Evolutionary conservation across 2,797 vertebrate species (phyloP), one percentile per base, ranked within the genome.

Genomic region (Rhinatrema bivittatum): DNA sequence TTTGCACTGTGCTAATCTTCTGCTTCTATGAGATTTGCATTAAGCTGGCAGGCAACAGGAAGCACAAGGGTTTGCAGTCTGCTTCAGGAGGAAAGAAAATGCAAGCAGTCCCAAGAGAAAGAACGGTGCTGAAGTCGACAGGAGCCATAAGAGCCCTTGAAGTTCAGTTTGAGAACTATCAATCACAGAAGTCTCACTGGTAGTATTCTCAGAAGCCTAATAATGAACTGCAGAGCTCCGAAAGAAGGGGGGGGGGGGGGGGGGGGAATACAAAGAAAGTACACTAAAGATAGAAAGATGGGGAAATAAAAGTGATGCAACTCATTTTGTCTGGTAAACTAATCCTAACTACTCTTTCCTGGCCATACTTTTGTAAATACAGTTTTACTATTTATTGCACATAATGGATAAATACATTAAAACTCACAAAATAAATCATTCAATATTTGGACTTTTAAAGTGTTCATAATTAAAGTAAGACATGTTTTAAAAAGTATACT

Each of bases 111-210:
- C 62, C 46, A 2, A 10, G 32, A 66, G 65, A n/a, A n/a, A 59
- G 41, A 50, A 56, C 27, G 52, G 28, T 0, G 22, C 52, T 15
- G 10, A 56, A 48, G 42, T 53, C 62, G 60, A 66, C 38, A 65
- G 56, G 21, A 29, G 40, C 6, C 21, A 9, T 18, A 54, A 63
- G 36, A 55, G 27, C 40, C 16, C 50, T 52, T 58, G 53, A 72
- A 60, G 57, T 48, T 41, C 60, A 50, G 40, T 43, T 58, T 62
- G 28, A 36, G 51, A 62, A 36, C 25, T 49, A 70, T 70, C 70
- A 58, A 32, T 62, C 60, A 68, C 51, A 46, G 32, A 52, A 39
- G 54, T 50, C 55, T 50, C 10, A 12, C 45, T 46, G 47, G 39
- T 9, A 0, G 41, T 10, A 7, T 38, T 71, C 67, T 68, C 68